Evolutionary conservation across 64 coral and sea anemone species (phyloP).

Genomic region (Actinia equina): DNA sequence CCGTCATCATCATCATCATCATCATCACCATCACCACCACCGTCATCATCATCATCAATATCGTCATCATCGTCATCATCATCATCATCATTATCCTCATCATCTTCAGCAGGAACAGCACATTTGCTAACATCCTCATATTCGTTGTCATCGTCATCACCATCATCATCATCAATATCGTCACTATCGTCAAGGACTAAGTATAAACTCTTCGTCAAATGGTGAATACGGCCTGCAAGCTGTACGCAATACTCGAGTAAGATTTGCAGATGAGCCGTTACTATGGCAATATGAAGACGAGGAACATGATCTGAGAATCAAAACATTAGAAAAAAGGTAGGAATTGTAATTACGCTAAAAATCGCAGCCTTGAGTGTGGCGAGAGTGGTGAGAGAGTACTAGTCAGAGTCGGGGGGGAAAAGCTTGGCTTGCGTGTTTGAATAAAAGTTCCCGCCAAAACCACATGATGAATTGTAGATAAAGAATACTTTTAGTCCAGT

Average conservation of each 20-base stretch:
- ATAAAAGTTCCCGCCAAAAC: too few species aligned
- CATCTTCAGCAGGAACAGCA: not conserved
- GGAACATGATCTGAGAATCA: conserved; percentile 15
- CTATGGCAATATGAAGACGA: conserved; percentile 42
- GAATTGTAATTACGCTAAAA: not conserved
- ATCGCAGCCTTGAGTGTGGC: not conserved
- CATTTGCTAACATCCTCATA: not conserved
- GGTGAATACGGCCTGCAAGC: not conserved
- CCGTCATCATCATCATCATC: not conserved
- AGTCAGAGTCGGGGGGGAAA: not conserved
- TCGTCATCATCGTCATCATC: not conserved
- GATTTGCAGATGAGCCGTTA: conserved; percentile 44
- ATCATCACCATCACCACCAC: not conserved
- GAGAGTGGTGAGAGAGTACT: too few species aligned
- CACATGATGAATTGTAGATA: not conserved
- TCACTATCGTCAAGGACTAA: not conserved
- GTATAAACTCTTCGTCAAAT: not conserved
- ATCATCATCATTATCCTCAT: not conserved
- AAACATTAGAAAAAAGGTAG: conserved; percentile 49
- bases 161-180: not conserved
- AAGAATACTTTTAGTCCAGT: not conserved
- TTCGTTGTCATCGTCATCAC: not conserved
- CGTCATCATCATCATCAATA: not conserved
- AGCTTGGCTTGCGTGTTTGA: not conserved
- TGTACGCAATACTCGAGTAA: conserved; percentile 15